phyloP scores from a whole-genome alignment of 2,888 invertebrate genomes.

The Dioctria rufipes region DNA sequence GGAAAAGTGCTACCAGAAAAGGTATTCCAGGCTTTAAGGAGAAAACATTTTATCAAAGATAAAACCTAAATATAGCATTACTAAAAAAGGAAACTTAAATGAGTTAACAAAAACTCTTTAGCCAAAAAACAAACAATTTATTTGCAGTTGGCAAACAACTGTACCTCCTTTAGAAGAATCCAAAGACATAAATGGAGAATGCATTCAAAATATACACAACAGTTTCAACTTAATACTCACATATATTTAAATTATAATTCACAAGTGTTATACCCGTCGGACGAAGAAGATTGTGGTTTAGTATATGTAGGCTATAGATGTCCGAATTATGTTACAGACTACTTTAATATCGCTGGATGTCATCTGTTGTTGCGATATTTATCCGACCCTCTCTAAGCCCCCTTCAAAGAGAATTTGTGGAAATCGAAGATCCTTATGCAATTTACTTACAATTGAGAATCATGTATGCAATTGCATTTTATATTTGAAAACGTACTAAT shows the following conservation, averaged over 20 bases:
- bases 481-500: slow-evolving; percentile 84
- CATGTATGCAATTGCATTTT: slow-evolving; percentile 76
- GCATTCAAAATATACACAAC: too few species aligned
- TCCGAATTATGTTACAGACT: slow-evolving; percentile 75
- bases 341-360: slow-evolving; percentile 77
- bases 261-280: slow-evolving; percentile 75
- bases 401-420: slow-evolving; percentile 86
- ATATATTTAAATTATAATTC: neutral
- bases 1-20: slow-evolving; percentile 84
- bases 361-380: slow-evolving; percentile 84
- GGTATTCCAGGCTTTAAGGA: slow-evolving; percentile 80
- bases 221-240: too few species aligned
- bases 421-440: slow-evolving; percentile 85
- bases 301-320: slow-evolving; percentile 87
- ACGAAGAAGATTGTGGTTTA: slow-evolving; percentile 86
- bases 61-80: too few species aligned
- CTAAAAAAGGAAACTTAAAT: slow-evolving; percentile 84
- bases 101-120: slow-evolving; percentile 63
- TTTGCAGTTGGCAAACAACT: slow-evolving; percentile 83
- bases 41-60: too few species aligned
- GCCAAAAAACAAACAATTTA: slow-evolving; percentile 69
- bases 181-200: slow-evolving; percentile 71
- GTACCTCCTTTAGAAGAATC: slow-evolving; percentile 78
- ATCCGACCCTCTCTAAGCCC: slow-evolving; percentile 90
- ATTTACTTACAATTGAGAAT: slow-evolving; percentile 66